Percentiles rank a stretch among this genome's conserved stretches.
These are phyloP conservation scores for Pocillopora grandis DNA, from an alignment of 92 coral and sea anemone genomes.

Conservation along the genomic window DNA sequence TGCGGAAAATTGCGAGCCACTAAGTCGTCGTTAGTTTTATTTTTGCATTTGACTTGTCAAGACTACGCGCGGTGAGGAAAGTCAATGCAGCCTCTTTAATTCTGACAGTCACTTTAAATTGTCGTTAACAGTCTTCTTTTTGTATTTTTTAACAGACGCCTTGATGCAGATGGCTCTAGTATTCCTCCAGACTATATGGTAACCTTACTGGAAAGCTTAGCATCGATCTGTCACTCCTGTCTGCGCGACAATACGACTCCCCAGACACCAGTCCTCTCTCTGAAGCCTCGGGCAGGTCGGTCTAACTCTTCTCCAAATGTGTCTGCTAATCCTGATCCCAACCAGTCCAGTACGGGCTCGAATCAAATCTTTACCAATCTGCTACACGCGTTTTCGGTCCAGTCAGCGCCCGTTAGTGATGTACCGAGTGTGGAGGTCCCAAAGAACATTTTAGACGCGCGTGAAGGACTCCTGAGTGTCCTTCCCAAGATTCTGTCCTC, in stretches of 20 bases:
- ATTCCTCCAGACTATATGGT: conserved; percentile 93
- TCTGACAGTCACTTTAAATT: too few species aligned
- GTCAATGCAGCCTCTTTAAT: too few species aligned
- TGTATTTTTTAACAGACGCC: not conserved
- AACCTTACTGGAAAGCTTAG: conserved; percentile 77
- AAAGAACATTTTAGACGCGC: conserved; percentile 85
- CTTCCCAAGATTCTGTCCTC: conserved; percentile 85
- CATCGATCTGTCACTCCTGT: conserved; percentile 92
- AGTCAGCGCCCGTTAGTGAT: conserved; percentile 70
- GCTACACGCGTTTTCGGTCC: conserved; percentile 94
- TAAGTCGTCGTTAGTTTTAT: too few species aligned
- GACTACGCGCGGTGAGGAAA: too few species aligned
- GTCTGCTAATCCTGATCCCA: conserved; percentile 37
- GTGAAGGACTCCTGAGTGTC: conserved; percentile 86
- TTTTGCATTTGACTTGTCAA: too few species aligned
- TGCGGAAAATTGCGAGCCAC: too few species aligned
- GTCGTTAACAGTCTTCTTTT: not conserved
- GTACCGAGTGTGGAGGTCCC: conserved; percentile 77
- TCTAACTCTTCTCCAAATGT: conserved; percentile 54
- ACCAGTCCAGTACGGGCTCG: conserved; percentile 67
- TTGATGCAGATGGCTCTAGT: conserved; percentile 29
- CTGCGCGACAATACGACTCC: conserved; percentile 75
- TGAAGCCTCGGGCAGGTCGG: conserved; percentile 85
- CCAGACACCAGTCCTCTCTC: conserved; percentile 89
- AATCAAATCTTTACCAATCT: conserved; percentile 91